Evolutionary conservation across 2,113 vertebrate species (phyloP), one percentile per base, ranked within the genome.

Genomic region (Lophochroa leadbeateri): DNA sequence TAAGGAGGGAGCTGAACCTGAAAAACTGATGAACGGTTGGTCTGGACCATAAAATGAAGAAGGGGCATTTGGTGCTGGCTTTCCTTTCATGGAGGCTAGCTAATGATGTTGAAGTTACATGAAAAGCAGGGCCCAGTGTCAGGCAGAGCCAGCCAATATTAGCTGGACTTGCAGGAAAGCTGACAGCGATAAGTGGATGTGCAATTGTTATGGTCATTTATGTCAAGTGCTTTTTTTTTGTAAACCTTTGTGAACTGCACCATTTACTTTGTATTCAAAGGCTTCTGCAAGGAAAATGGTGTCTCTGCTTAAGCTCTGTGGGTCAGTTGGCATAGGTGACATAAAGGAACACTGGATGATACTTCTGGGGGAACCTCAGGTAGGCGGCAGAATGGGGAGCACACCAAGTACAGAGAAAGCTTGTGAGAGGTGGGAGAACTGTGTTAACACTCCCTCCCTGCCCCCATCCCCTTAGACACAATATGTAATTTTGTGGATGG

Each of bases 231-330:
- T 68, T 4, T 61, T 23, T 44, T 47, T 58, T 28, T 68, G 27
- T 60, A 65, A 74, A 43, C 7, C 1, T 68, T 86, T 58, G 37
- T 76, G 52, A 76, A 72, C 28, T 17, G 47, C 0, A 0, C 14
- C 14, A 11, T 76, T 91, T 68, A 28, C 12, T 86, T 72, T n/a
- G 23, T 80, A 39, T 55, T 76, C 16, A 68, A 86, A 83, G 39
- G 35, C n/a, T 70, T 80, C 28, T 10, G 24, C 0, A 3, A 53
- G 61, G 21, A 41, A 53, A 77, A 43, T 7, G 18, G 10, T 29
- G 18, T 72, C 17, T 77, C 52, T 72, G 24, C 50, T 55, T 58
- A 41, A 68, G 39, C 49, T 19, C 25, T 31, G 21, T 46, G 25
- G 6, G 9, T 28, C 14, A 25, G 13, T 58, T 71, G 61, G 8